Conservation (phyloP, 30 jellyfish, hydroid and myxozoan species). For the Euphysa ruthae region DNA sequence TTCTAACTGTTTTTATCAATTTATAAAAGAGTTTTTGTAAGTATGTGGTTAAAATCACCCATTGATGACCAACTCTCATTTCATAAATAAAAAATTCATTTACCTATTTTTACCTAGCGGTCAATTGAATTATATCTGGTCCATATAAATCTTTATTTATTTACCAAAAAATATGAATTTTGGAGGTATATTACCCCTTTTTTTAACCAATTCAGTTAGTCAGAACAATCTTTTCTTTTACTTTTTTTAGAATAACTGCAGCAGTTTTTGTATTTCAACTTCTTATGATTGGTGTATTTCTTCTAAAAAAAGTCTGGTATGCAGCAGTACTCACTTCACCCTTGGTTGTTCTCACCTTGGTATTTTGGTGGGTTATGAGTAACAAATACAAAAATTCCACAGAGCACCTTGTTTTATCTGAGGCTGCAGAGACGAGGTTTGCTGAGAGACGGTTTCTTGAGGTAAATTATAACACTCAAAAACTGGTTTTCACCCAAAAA, state of each 20-base stretch:
- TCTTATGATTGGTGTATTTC: constrained; percentile 85
- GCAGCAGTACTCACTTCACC: constrained; percentile 33
- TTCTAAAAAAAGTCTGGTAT: constrained; percentile 39
- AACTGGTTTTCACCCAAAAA: too few relatives aligned
- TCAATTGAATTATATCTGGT: too few relatives aligned
- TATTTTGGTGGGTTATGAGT: constrained; percentile 34
- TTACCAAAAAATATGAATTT: neutral
- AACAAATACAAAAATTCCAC: constrained; percentile 30
- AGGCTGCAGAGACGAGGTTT: constrained; percentile 30
- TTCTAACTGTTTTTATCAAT: too few relatives aligned
- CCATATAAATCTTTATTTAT: too few relatives aligned
- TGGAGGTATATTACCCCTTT: too few relatives aligned
- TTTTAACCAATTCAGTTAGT: neutral
- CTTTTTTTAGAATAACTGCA: constrained; percentile 41
- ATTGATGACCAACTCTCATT: too few relatives aligned
- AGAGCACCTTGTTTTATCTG: constrained; percentile 29
- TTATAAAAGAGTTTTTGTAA: too few relatives aligned
- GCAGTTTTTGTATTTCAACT: constrained; percentile 65
- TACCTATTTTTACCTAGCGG: too few relatives aligned
- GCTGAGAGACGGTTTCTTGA: constrained; percentile 49
- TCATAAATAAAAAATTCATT: too few relatives aligned
- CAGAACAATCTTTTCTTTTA: neutral
- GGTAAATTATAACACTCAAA: constrained; percentile 51
- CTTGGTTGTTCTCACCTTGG: constrained; percentile 47
- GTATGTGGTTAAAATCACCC: too few relatives aligned